phyloP scores from a whole-genome alignment of 53 echinoderm and acorn worm genomes.

The Astropecten irregularis region DNA sequence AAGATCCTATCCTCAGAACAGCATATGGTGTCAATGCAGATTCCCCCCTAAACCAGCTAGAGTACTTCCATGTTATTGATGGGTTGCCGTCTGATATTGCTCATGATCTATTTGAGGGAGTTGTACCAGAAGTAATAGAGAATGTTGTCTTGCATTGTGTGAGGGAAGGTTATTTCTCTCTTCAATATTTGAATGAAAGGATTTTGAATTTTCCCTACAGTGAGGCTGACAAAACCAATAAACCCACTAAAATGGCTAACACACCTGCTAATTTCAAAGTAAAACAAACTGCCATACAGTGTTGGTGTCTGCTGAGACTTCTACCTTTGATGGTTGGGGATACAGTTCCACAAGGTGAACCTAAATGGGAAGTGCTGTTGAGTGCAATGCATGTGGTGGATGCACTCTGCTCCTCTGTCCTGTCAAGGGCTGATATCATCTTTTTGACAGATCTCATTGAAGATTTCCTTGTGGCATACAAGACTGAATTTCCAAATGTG shows the following conservation, averaged over 20 bases:
- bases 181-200: conserved; percentile 15
- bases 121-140: conserved; percentile 34
- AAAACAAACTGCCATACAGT: conserved; percentile 14
- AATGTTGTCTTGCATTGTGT: conserved; percentile 34
- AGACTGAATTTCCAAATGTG: not conserved
- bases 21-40: conserved; percentile 52
- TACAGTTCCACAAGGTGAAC: not conserved
- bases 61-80: conserved; percentile 45
- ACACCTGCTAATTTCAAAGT: not conserved
- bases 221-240: conserved; percentile 22
- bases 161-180: conserved; percentile 27
- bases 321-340: conserved; percentile 22
- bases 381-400: conserved; percentile 15
- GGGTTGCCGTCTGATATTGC: conserved; percentile 50
- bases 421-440: conserved; percentile 4
- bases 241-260: conserved; percentile 16
- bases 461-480: not conserved
- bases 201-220: conserved; percentile 33
- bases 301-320: not conserved
- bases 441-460: not conserved
- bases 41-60: conserved; percentile 26
- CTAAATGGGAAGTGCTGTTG: conserved; percentile 18
- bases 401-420: conserved; percentile 20
- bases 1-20: conserved; percentile 7
- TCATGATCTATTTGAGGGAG: conserved; percentile 60